Percentiles rank a stretch among this genome's conserved stretches.
Conservation (phyloP, 2,113 vertebrate genomes). For the Illadopsis cleaveri region DNA sequence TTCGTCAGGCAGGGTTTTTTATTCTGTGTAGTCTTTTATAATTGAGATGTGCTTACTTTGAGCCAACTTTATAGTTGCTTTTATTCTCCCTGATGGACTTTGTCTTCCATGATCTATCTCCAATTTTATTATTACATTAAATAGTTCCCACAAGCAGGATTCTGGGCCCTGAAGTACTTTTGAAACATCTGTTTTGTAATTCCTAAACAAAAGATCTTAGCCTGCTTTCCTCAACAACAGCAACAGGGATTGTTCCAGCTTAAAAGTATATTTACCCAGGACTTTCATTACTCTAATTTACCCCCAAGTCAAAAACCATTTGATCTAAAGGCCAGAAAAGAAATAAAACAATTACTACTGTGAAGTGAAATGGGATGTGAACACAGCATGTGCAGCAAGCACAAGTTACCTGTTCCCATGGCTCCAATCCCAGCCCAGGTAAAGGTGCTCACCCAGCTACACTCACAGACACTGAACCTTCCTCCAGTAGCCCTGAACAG, state of each 20-base stretch:
- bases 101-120: not conserved
- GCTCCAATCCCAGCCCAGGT: not conserved
- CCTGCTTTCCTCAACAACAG: not conserved
- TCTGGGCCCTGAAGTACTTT: not conserved
- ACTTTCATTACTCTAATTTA: not conserved
- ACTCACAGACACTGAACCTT: not conserved
- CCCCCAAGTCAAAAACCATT: not conserved
- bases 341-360: not conserved
- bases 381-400: accelerated
- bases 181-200: not conserved
- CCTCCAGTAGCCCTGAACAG: not conserved
- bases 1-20: not conserved
- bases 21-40: not conserved
- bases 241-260: not conserved
- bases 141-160: not conserved
- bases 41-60: not conserved
- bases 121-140: not conserved
- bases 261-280: not conserved
- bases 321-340: not conserved
- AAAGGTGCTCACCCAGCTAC: not conserved
- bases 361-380: not conserved
- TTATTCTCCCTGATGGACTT: not conserved
- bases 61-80: not conserved
- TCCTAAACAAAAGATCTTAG: not conserved
- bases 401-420: not conserved